phyloP scores from a whole-genome alignment of 2,888 invertebrate genomes.

The Dryobota labecula region DNA sequence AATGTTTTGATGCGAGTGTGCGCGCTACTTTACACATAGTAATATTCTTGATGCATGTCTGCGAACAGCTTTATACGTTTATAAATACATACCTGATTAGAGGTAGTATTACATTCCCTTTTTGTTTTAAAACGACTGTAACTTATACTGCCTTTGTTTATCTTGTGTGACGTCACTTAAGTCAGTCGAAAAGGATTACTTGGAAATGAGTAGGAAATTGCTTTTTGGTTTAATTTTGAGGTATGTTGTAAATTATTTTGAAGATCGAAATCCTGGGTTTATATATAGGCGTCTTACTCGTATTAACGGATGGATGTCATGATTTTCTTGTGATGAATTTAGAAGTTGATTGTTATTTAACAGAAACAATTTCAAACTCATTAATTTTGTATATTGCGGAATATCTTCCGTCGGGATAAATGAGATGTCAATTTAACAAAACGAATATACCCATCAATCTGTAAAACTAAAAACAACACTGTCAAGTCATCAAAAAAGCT shows the following conservation, averaged over 20 bases:
- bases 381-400: not conserved
- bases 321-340: constrained; percentile 3
- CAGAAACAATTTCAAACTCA: not conserved
- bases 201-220: constrained; percentile 64
- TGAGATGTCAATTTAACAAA: not conserved
- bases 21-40: not conserved
- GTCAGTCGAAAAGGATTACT: constrained; percentile 67
- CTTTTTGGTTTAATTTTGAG: constrained; percentile 49
- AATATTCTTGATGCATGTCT: not conserved
- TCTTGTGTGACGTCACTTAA: constrained; percentile 49
- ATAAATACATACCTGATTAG: constrained; percentile 32
- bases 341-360: constrained; percentile 1
- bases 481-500: not conserved
- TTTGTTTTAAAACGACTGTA: constrained; percentile 41
- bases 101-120: constrained; percentile 14
- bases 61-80: constrained; percentile 5
- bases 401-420: not conserved
- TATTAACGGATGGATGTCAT: not conserved
- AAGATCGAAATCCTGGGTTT: constrained; percentile 9
- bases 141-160: constrained; percentile 54
- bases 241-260: constrained; percentile 27
- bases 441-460: not conserved
- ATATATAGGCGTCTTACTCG: not conserved
- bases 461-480: not conserved
- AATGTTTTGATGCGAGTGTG: not conserved